Conservation (phyloP, 2,113 vertebrate genomes). For the Pterocles orientalis region DNA sequence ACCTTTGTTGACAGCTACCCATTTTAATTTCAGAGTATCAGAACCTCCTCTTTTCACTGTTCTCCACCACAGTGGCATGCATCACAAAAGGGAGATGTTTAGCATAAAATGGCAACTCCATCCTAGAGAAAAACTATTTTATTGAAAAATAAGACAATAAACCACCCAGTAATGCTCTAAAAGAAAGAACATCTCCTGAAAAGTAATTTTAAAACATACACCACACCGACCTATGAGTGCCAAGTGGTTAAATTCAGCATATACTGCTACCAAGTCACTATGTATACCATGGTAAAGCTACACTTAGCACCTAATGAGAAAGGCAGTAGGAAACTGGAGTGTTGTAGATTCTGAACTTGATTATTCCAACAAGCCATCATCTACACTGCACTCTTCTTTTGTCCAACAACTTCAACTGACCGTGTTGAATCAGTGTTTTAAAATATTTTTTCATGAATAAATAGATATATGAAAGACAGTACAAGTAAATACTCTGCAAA, state of each 20-base stretch:
- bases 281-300: background rate
- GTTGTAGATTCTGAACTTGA: background rate
- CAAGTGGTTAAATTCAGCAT: background rate
- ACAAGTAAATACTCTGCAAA: background rate
- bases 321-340: background rate
- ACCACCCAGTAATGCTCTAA: background rate
- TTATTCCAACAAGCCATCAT: background rate
- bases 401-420: background rate
- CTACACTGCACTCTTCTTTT: background rate
- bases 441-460: background rate
- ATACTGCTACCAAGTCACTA: background rate
- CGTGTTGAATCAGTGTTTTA: background rate
- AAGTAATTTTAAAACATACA: background rate
- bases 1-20: background rate
- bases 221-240: accelerated
- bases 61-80: background rate
- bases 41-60: accelerated
- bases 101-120: background rate
- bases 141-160: background rate
- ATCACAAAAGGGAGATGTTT: background rate
- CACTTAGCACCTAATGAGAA: background rate
- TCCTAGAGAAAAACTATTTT: background rate
- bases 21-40: background rate
- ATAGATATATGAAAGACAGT: background rate
- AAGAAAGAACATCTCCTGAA: background rate